Evolutionary conservation across 2,113 vertebrate species (phyloP).

Genomic region (Sterrhoptilus dennistouni): DNA sequence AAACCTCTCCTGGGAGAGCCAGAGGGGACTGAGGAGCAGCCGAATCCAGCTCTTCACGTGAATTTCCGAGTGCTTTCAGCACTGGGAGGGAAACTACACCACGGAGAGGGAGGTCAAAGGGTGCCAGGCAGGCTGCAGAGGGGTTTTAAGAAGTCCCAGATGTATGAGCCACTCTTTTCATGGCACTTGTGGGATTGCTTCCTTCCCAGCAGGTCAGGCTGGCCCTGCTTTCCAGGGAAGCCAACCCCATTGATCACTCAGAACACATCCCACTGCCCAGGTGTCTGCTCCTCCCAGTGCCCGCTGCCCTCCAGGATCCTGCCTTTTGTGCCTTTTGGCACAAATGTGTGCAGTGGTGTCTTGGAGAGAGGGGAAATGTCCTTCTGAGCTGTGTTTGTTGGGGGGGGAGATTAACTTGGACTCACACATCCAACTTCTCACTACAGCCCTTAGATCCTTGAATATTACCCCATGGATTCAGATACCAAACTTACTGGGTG

Average conservation of each 20-base stretch:
- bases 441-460: background rate
- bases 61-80: background rate
- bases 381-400: background rate
- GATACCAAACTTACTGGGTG: background rate
- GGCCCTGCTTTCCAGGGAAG: background rate
- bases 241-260: background rate
- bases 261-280: background rate
- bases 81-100: background rate
- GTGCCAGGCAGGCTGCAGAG: background rate
- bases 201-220: background rate
- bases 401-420: background rate
- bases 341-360: background rate
- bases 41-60: accelerated
- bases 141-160: background rate
- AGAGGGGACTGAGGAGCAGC: background rate
- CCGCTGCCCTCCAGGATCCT: background rate
- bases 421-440: background rate
- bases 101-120: background rate
- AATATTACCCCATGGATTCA: background rate
- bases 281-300: background rate
- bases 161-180: background rate
- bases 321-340: background rate
- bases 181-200: background rate
- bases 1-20: background rate
- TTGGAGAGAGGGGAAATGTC: background rate